phyloP scores from a whole-genome alignment of 37 sponge, comb jelly and placozoan species.

The Corticium candelabrum region DNA sequence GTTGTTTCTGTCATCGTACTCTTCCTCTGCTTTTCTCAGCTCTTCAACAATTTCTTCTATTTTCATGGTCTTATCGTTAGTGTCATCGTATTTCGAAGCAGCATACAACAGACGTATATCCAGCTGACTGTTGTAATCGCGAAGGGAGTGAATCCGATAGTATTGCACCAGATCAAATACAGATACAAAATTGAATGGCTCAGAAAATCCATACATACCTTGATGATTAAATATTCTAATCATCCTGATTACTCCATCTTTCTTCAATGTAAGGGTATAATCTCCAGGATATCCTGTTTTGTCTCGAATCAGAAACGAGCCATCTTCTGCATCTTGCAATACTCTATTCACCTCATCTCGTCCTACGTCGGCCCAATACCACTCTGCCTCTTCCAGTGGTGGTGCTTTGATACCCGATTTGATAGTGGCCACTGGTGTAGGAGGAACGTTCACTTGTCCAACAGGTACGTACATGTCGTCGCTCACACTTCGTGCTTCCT shows the following conservation, averaged over 20 bases:
- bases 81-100: not conserved
- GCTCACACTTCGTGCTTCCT: no score
- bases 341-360: slow-evolving; percentile 62
- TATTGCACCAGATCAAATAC: slow-evolving; percentile 55
- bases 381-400: no score
- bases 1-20: not conserved
- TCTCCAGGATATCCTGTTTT: slow-evolving; percentile 51
- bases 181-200: slow-evolving; percentile 42
- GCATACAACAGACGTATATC: slow-evolving; percentile 40
- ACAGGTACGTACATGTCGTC: no score
- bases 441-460: no score
- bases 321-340: slow-evolving; percentile 64
- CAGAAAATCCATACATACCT: slow-evolving; percentile 75
- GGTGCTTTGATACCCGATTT: no score
- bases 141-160: slow-evolving; percentile 43
- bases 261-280: slow-evolving; percentile 82
- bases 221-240: slow-evolving; percentile 52
- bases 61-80: not conserved
- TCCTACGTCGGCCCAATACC: not conserved
- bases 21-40: not conserved
- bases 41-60: not conserved
- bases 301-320: slow-evolving; percentile 79
- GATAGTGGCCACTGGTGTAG: no score
- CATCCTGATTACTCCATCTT: slow-evolving; percentile 68
- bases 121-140: slow-evolving; percentile 69